A percentile compares a stretch with the other conserved stretches of the same genome.
Evolutionary conservation across 2,113 vertebrate species (phyloP).

Genomic region (Emydura subglobosa): DNA sequence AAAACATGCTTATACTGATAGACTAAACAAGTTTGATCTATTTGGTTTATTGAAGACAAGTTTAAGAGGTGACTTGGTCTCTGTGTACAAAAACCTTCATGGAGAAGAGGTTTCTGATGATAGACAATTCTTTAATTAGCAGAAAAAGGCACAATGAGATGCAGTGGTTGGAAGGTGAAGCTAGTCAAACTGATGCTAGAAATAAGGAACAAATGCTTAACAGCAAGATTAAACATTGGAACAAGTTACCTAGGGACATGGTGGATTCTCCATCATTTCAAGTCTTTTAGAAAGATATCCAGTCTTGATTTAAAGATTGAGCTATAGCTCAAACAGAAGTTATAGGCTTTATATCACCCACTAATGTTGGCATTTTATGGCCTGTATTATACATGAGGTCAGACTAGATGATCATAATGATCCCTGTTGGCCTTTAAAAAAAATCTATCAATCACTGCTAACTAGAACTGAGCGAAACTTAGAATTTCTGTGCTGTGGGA

Average conservation of each 20-base stretch:
- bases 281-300: neutral
- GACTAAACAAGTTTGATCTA: neutral
- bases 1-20: neutral
- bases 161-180: neutral
- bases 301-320: neutral
- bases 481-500: neutral
- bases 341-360: neutral
- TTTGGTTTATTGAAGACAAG: neutral
- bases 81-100: neutral
- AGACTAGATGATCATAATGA: neutral
- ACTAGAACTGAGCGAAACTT: neutral
- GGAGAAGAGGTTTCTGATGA: neutral
- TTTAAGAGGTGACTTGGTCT: neutral
- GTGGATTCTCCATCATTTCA: neutral
- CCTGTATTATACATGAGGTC: neutral
- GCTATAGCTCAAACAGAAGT: neutral
- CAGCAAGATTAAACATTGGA: neutral
- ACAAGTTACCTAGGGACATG: neutral
- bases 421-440: neutral
- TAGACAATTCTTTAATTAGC: neutral
- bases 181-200: neutral
- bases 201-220: neutral
- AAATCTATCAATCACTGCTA: neutral
- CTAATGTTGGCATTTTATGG: neutral
- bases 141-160: neutral